phyloP scores from a whole-genome alignment of 2,797 vertebrate genomes.

The Sebastes kiyomatsui region DNA sequence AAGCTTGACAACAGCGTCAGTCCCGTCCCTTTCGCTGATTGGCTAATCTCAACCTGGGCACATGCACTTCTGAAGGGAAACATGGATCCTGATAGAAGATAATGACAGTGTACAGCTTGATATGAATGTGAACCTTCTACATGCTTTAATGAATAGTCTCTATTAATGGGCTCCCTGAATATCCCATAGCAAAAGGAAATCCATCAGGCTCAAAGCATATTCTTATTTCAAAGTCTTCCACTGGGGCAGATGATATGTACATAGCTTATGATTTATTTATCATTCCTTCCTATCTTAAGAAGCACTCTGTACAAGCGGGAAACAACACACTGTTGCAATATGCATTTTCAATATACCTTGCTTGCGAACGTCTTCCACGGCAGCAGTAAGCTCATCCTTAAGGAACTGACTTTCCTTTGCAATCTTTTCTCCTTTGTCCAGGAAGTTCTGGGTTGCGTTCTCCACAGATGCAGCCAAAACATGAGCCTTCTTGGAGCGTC shows the following conservation, averaged over 20 bases:
- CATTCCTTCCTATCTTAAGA: conserved; percentile 40
- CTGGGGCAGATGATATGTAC: conserved; percentile 55
- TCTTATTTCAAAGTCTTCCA: conserved; percentile 48
- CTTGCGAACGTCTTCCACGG: conserved; percentile 98
- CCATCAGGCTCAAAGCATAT: conserved; percentile 33
- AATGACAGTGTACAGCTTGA: neutral
- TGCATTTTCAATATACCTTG: conserved; percentile 86
- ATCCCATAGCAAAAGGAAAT: conserved; percentile 13
- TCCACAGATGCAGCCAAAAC: conserved; percentile 98
- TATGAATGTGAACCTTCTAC: conserved; percentile 20
- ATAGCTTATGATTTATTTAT: conserved; percentile 67
- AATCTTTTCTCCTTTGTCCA: conserved; percentile 98
- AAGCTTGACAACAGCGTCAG: neutral
- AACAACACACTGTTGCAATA: conserved; percentile 38
- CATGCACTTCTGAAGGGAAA: neutral
- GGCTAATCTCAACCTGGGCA: neutral
- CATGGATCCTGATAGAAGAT: neutral
- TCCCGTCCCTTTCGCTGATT: neutral
- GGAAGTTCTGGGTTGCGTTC: conserved; percentile 96
- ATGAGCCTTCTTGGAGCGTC: conserved; percentile 98
- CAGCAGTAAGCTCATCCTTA: conserved; percentile 95
- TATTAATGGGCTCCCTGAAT: conserved; percentile 36
- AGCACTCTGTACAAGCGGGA: conserved; percentile 30
- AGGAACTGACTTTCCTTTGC: conserved; percentile 98
- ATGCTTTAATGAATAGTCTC: conserved; percentile 36